Evolutionary conservation across 2,888 invertebrate genomes (phyloP).

Genomic region (Halictus quadricinctus): DNA sequence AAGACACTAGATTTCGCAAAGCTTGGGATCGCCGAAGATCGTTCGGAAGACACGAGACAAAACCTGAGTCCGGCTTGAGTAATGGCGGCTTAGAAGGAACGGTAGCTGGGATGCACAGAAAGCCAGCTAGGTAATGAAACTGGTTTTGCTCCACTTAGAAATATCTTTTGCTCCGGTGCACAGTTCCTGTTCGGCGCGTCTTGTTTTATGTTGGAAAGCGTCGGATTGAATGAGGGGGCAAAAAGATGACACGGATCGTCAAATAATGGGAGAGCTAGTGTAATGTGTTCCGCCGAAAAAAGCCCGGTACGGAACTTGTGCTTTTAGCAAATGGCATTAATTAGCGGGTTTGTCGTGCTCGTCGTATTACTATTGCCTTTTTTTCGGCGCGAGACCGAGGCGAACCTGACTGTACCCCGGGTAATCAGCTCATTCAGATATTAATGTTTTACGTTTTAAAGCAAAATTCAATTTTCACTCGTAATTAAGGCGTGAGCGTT

Average conservation of each 20-base stretch:
- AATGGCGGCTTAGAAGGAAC: not conserved
- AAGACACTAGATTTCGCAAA: not conserved
- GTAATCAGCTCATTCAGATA: not conserved
- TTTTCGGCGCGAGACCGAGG: not conserved
- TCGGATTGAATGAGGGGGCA: constrained; percentile 43
- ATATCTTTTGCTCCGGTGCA: constrained; percentile 5
- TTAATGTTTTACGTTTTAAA: not conserved
- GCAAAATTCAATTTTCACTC: not conserved
- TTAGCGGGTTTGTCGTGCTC: not conserved
- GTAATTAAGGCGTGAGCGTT: not conserved
- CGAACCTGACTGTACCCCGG: not conserved
- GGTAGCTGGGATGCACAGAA: not conserved
- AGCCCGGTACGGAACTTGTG: not conserved
- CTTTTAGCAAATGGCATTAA: constrained; percentile 6
- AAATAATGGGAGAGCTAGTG: constrained; percentile 24
- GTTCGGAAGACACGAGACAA: not conserved
- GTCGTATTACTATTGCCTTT: not conserved
- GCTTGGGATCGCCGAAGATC: not conserved
- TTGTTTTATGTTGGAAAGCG: constrained; percentile 45
- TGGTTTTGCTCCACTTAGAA: constrained; percentile 12
- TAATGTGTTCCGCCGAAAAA: constrained; percentile 1
- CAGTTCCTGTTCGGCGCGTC: constrained; percentile 30
- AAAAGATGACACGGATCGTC: constrained; percentile 29
- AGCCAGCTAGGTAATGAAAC: not conserved
- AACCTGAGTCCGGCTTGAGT: not conserved